Conservation (phyloP, 2,797 vertebrate species). For the Holocentrus rufus region DNA sequence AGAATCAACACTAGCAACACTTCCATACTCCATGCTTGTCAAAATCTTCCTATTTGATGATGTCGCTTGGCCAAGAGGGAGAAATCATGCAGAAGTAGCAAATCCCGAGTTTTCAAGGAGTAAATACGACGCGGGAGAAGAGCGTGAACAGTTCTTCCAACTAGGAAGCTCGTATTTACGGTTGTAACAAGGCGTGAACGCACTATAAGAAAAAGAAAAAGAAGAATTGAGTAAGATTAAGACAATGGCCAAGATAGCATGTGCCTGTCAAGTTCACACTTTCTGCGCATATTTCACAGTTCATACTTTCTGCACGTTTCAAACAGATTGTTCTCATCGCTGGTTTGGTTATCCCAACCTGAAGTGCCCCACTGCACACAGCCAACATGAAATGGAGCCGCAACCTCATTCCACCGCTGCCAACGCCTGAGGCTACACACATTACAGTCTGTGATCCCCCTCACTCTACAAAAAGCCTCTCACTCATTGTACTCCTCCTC, state of each 20-base stretch:
- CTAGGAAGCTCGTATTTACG: too few species aligned
- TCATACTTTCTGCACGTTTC: neutral
- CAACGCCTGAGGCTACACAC: conserved; percentile 48
- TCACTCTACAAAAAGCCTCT: conserved; percentile 47
- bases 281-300: neutral
- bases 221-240: neutral
- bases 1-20: too few species aligned
- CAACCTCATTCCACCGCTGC: conserved; percentile 36
- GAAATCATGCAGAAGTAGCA: too few species aligned
- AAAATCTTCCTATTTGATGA: too few species aligned
- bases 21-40: too few species aligned
- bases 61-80: too few species aligned
- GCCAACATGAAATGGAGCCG: conserved; percentile 48
- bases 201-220: neutral
- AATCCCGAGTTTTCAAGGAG: too few species aligned
- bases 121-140: too few species aligned
- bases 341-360: conserved; percentile 31
- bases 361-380: conserved; percentile 28
- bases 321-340: neutral
- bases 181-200: too few species aligned
- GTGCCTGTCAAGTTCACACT: neutral
- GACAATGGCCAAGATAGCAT: neutral
- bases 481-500: conserved; percentile 47
- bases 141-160: too few species aligned
- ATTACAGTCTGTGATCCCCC: conserved; percentile 51